Base-by-base conservation (phyloP, 2,888 invertebrate genomes). In the Unio pictorum region DNA sequence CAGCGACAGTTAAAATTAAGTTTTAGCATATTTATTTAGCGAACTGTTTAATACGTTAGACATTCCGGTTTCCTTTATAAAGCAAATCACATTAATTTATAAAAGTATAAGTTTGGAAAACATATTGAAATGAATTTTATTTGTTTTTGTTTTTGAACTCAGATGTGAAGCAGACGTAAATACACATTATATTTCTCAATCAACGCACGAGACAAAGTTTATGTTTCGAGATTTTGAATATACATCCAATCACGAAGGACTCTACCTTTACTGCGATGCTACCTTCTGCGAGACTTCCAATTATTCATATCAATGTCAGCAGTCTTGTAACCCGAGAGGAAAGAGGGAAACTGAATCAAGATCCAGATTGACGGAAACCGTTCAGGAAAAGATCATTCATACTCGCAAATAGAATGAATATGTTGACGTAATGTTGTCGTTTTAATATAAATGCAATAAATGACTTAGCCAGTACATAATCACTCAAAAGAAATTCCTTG, bases 171-270 rank as follows among this genome's bases (percentile, higher is more conserved):
- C 73, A 0, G 78, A 77, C 61, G 62, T 71, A 4, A 77, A 71
- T 64, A 74, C 77, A 0, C 73, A 71, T 45, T 68, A 79, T 3
- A 71, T 76, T 4, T 71, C 75, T 1, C 74, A 77, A 61, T 71
- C 75, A 18, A 63, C 75, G 7, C 77, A 79, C 57, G 80, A 78
- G 59, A 77, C 80, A 20, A 60, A 75, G 20, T 77, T 81, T 69
- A 72, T 74, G 45, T 81, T 79, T 66, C 64, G 76, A 62, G 80
- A 81, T 55, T 81, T 81, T 58, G 78, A 81, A 60, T 81, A 77
- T 60, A 67, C 77, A 4, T 65, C 56, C 20, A 70, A 75, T 63
- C 75, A 75, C 6, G 69, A 72, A 18, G 74, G 74, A 1, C 71
- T 79, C 55, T 72, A 75, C 61, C 64, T 81, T 34, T 72, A 66